Evolutionary conservation across 2,888 invertebrate genomes (phyloP), one percentile per base, ranked within the genome.

Genomic region (Thyatira batis): DNA sequence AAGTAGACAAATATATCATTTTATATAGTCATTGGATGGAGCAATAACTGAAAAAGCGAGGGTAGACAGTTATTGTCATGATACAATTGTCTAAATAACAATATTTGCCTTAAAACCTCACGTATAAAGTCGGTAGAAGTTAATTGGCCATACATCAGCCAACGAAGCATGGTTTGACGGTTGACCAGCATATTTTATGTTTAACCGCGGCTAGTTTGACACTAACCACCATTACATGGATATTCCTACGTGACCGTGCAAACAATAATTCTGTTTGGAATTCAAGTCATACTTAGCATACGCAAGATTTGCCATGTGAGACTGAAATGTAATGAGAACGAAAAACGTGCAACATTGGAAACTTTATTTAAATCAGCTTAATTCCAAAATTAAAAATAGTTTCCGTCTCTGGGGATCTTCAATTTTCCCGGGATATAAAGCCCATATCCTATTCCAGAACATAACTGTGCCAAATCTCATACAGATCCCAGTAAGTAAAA

Each of bases 131-230:
- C 33, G 33, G 39, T 17, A 8, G 39, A 17, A 39, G 8, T 39
- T 68, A 71, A 69, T 63, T 70, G 61, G 50, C 53, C 66, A 60
- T 68, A 65, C 63, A 57, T 65, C 71, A 65, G 50, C 57, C 66
- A 69, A 52, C 61, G 54, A 57, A 65, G 49, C 69, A 61, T 51
- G 60, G 33, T 57, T 45, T 53, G 51, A 54, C 67, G 60, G 59
- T 60, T 53, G 57, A 60, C 53, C 55, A 57, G 49, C 55, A 52
- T 49, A 59, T 56, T 66, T 57, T 50, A 54, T 45, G 23, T 57
- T 44, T 30, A 53, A 45, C 55, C 60, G 54, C 46, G 56, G 55
- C 11, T 53, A 49, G 53, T 58, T 58, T 58, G 57, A 59, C 57
- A 64, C 60, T 49, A 44, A 45, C 49, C 50, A 46, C 30, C 20